Base-by-base conservation (phyloP, 2,888 invertebrate species). In the Lasioglossum oenotherae region DNA sequence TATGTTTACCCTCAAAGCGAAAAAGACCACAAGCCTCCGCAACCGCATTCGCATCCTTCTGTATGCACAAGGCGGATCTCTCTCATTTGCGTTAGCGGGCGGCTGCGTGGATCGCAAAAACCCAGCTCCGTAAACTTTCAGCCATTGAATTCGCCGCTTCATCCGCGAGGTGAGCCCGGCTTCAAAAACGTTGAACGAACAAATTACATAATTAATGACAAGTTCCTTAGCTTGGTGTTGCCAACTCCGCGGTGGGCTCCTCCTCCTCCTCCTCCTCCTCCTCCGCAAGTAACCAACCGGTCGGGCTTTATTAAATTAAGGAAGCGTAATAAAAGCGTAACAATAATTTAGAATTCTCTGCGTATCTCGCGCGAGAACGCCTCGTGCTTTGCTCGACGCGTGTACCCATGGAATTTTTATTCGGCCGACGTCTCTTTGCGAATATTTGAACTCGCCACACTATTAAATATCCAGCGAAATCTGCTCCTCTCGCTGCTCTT, bases 1-100 rank as follows among this genome's bases (percentile, higher is more conserved):
- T 80, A 80, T 80, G 60, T 72, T 14, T 64, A 14, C 71, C 41
- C 27, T 74, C 72, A 78, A 87, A 78, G 84, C 64, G 84, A 72
- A 60, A 46, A 82, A 80, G 64, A 80, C 83, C 74, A 86, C 75
- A 76, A 72, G 41, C 44, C 38, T 35, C 46, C 49, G 60, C 38
- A 79, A 49, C 73, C 69, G 79, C 74, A 67, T 49, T 82, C 69
- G 79, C 57, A 46, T 67, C 80, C 77, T 76, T 78, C 35, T 57
- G 49, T 35, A 72, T 27, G 69, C 64, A 57, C 57, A 69, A 74
- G 76, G 64, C 38, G 79, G 35, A 64, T 60, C 46, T 49, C 74
- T 60, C 74, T 67, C 73, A 69, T 74, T 82, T 67, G 57, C 80
- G 74, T 64, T 57, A 35, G 74, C 14, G 19, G 60, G n/a, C 27